Evolutionary conservation across 2,113 vertebrate genomes (phyloP).

Genomic region (Salvator merianae): DNA sequence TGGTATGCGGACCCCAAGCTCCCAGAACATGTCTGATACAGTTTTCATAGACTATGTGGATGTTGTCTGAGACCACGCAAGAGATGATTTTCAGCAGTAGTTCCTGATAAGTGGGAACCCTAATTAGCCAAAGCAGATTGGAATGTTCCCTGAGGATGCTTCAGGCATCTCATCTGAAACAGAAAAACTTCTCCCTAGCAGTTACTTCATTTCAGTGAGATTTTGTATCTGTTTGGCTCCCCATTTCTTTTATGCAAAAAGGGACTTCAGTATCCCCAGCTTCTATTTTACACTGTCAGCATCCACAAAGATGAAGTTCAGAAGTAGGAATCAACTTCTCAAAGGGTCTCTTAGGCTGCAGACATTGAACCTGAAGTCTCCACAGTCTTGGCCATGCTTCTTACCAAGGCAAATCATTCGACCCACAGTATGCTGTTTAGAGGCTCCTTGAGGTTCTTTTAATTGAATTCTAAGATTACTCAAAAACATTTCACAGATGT

Average conservation of each 20-base stretch:
- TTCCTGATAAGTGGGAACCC: too few relatives aligned
- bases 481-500: conserved; percentile 63
- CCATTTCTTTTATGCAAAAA: not conserved
- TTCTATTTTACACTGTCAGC: not conserved
- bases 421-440: conserved; percentile 51
- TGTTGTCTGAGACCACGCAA: too few relatives aligned
- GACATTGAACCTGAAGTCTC: not conserved
- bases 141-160: too few relatives aligned
- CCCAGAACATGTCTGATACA: too few relatives aligned
- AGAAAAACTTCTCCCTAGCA: too few relatives aligned
- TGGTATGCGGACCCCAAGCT: too few relatives aligned
- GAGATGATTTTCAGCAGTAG: too few relatives aligned
- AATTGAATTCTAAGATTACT: conserved; percentile 63
- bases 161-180: too few relatives aligned
- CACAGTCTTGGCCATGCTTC: conserved; percentile 28
- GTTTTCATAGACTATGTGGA: too few relatives aligned
- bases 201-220: not conserved
- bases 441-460: conserved; percentile 57
- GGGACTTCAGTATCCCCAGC: not conserved
- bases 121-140: too few relatives aligned
- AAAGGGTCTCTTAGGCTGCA: not conserved
- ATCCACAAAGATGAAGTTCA: not conserved
- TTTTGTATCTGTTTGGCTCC: too few relatives aligned
- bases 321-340: not conserved
- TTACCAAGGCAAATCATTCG: conserved; percentile 46